Percentiles rank a stretch among this genome's conserved stretches.
Conservation (phyloP, 2,113 vertebrate genomes). For the Dasypus novemcinctus region DNA sequence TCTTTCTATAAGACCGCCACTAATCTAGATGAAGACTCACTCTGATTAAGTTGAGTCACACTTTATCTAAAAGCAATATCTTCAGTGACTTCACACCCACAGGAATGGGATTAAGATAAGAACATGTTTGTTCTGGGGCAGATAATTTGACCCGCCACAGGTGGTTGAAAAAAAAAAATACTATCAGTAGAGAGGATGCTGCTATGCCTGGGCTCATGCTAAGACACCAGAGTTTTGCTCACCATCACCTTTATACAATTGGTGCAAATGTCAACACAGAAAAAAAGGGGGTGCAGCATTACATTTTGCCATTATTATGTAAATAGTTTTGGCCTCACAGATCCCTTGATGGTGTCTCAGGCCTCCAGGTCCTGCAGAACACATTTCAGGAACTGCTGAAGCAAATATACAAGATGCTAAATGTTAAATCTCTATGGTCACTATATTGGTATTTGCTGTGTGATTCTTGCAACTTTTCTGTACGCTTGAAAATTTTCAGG, state of each 20-base stretch:
- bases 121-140: too few relatives aligned
- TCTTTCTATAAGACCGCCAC: too few relatives aligned
- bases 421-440: neutral
- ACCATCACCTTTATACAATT: neutral
- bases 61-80: too few relatives aligned
- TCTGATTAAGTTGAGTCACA: too few relatives aligned
- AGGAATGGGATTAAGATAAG: too few relatives aligned
- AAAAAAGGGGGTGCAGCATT: too few relatives aligned
- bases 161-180: neutral
- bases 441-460: neutral
- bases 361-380: neutral
- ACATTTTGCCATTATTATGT: neutral
- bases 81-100: too few relatives aligned
- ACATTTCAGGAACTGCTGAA: neutral
- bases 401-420: neutral
- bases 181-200: rapidly evolving
- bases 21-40: too few relatives aligned
- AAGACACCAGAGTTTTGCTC: neutral
- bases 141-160: too few relatives aligned
- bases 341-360: neutral
- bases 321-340: neutral
- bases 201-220: neutral
- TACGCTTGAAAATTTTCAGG: neutral
- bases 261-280: neutral
- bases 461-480: neutral